Evolutionary conservation across 2,797 vertebrate genomes (phyloP).

Genomic region (Cryptoblepharus egeriae): DNA sequence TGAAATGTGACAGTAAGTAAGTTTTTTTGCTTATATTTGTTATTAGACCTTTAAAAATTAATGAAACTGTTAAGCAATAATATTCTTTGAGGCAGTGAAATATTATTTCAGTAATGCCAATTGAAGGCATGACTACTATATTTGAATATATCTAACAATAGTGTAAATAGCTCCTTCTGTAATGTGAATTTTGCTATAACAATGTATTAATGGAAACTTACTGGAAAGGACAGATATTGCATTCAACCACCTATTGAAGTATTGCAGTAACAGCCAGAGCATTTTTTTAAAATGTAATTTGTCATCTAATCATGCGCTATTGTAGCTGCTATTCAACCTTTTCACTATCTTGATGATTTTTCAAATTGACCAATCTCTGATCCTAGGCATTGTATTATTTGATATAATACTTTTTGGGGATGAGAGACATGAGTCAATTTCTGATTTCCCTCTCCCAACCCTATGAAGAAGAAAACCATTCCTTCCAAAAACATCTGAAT

Average conservation of each 20-base stretch:
- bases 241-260: not conserved
- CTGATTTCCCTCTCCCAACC: not conserved
- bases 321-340: not conserved
- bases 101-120: slow-evolving; percentile 58
- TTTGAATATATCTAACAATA: slow-evolving; percentile 34
- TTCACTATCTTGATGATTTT: not conserved
- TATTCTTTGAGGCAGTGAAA: slow-evolving; percentile 43
- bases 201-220: slow-evolving; percentile 36
- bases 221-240: not conserved
- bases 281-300: not conserved
- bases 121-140: slow-evolving; percentile 45
- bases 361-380: not conserved
- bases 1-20: slow-evolving; percentile 98
- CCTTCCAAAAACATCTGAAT: not conserved
- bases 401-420: not conserved
- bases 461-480: not conserved
- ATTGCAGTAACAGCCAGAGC: not conserved
- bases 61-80: slow-evolving; percentile 10
- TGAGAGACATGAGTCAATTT: not conserved
- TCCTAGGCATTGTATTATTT: not conserved
- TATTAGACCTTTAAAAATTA: not conserved
- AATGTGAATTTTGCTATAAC: not conserved
- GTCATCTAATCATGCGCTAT: not conserved
- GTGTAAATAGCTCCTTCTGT: not conserved
- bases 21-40: not conserved